A percentile compares a stretch with the other conserved stretches of the same genome.
Evolutionary conservation across 2,113 vertebrate genomes (phyloP).

Genomic region (Hystrix cristata): DNA sequence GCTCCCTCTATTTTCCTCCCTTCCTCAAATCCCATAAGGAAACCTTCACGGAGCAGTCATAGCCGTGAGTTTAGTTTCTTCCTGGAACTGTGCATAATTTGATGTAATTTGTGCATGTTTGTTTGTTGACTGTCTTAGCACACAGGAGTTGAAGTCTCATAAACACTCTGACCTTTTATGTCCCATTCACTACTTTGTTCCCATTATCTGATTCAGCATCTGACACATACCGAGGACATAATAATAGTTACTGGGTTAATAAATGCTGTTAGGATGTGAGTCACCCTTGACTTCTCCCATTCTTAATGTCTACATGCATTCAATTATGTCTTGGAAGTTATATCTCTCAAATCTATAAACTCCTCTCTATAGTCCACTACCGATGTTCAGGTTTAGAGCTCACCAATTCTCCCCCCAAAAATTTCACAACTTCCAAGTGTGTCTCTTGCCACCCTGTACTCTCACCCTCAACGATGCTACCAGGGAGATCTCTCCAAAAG

Average conservation of each 20-base stretch:
- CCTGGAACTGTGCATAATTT: background rate
- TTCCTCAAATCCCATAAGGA: background rate
- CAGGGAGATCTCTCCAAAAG: background rate
- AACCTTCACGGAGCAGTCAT: background rate
- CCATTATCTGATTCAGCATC: background rate
- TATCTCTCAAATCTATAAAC: background rate
- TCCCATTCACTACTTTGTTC: background rate
- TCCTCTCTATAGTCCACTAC: background rate
- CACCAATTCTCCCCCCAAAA: background rate
- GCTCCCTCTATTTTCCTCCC: background rate
- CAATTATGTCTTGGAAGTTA: background rate
- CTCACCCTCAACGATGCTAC: too few species aligned
- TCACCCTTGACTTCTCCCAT: background rate
- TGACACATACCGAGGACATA: too few species aligned
- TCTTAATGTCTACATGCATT: too few species aligned
- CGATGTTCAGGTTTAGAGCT: background rate
- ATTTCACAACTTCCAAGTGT: background rate
- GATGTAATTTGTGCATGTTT: background rate
- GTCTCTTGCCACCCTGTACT: background rate
- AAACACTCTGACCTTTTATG: fast-evolving
- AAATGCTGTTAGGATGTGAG: background rate
- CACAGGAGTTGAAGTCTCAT: too few species aligned
- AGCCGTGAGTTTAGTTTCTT: background rate
- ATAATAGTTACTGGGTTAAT: background rate
- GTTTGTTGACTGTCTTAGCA: background rate